Conservation (phyloP, 2,888 invertebrate genomes). For the Stictocephala bisonia region DNA sequence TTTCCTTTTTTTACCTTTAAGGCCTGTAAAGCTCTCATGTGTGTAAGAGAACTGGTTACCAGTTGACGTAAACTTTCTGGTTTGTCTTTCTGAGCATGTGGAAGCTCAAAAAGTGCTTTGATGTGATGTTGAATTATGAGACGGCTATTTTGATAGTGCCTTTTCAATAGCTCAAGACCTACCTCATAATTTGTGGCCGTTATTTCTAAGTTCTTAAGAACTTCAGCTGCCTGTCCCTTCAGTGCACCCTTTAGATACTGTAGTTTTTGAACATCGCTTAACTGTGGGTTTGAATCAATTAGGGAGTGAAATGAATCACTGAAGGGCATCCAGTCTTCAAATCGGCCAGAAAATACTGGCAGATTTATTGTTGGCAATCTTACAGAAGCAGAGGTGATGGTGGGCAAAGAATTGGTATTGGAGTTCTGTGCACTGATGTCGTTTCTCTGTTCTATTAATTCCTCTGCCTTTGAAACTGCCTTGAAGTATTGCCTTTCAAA, state of each 20-base stretch:
- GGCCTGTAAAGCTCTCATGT: not conserved
- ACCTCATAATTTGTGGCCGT: not conserved
- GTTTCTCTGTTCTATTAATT: too few species aligned
- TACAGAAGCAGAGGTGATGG: too few species aligned
- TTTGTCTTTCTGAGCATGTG: not conserved
- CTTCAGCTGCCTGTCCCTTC: conserved; percentile 17
- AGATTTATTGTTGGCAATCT: too few species aligned
- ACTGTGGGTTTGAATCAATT: not conserved
- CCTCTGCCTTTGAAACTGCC: too few species aligned
- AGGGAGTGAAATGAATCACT: not conserved
- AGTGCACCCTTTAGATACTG: conserved; percentile 18
- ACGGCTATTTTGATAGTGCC: not conserved
- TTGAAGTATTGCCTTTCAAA: too few species aligned
- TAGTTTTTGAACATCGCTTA: not conserved
- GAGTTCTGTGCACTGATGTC: too few species aligned
- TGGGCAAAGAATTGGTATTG: too few species aligned
- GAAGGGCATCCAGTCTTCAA: not conserved
- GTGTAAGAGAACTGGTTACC: too few species aligned
- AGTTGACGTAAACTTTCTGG: too few species aligned
- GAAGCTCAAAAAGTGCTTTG: conserved; percentile 12
- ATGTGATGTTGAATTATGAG: not conserved
- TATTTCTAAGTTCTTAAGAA: conserved; percentile 10
- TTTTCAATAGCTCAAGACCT: not conserved
- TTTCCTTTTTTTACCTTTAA: not conserved
- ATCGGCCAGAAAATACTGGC: too few species aligned